A percentile compares a stretch with the other conserved stretches of the same genome.
Conservation (phyloP, 2,888 invertebrate species). For the Andrena chrysosceles region DNA sequence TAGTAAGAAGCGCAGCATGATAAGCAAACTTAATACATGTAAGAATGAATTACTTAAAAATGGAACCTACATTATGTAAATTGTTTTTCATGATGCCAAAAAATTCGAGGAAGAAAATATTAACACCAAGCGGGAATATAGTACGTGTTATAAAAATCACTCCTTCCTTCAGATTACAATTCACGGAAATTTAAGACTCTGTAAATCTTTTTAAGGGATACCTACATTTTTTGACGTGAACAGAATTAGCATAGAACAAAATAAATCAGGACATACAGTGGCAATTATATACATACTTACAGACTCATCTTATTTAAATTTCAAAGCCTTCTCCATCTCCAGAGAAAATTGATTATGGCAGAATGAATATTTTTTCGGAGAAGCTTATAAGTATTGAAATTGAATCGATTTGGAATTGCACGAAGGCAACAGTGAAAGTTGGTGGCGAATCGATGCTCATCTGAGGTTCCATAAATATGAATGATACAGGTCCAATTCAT, state of each 20-base stretch:
- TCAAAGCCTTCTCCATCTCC: no score
- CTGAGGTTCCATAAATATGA: neutral
- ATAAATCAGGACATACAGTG: no score
- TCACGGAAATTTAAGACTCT: no score
- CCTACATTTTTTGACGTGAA: no score
- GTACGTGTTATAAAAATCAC: neutral
- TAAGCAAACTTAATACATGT: constrained; percentile 32
- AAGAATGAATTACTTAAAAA: neutral
- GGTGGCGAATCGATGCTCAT: neutral
- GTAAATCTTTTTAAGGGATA: no score
- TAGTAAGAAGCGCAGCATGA: constrained; percentile 35
- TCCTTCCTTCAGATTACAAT: neutral
- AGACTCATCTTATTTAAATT: no score
- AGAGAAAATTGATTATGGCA: no score
- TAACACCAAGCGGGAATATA: neutral
- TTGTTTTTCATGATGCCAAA: neutral
- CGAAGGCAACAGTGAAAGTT: neutral
- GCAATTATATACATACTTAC: no score
- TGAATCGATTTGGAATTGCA: constrained; percentile 8
- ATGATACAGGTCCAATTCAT: neutral
- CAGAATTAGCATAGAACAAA: no score
- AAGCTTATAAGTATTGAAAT: neutral
- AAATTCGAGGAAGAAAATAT: neutral
- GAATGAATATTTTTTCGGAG: no score
- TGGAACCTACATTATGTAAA: neutral